A percentile compares a stretch with the other conserved stretches of the same genome.
Evolutionary conservation across 1,140 invertebrate species (phyloP).

Genomic region (Euschistus heros): DNA sequence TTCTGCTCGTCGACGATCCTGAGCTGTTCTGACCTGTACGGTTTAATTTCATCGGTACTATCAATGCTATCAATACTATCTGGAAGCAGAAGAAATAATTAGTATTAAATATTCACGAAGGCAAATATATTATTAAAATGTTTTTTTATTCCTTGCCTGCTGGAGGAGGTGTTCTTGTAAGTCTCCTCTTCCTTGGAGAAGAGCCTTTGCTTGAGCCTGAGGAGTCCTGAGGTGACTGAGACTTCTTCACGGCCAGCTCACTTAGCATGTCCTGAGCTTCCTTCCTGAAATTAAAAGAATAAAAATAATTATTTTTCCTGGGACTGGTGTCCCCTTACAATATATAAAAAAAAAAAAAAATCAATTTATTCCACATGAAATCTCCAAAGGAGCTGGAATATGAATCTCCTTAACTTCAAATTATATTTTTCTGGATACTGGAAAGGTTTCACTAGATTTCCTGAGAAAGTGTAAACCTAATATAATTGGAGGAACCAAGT

Average conservation of each 20-base stretch:
- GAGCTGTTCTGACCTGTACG: neutral
- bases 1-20: neutral
- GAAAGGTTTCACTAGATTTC: too few relatives aligned
- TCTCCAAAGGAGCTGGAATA: too few relatives aligned
- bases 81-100: constrained; percentile 13
- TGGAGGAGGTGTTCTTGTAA: constrained; percentile 33
- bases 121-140: too few relatives aligned
- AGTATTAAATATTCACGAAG: neutral
- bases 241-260: constrained; percentile 60
- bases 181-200: constrained; percentile 32
- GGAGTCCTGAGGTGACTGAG: constrained; percentile 47
- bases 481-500: too few relatives aligned
- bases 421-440: too few relatives aligned
- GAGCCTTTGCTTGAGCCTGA: constrained; percentile 39
- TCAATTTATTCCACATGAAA: too few relatives aligned
- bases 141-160: constrained; percentile 7
- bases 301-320: too few relatives aligned
- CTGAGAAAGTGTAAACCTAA: too few relatives aligned
- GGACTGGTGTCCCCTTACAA: too few relatives aligned
- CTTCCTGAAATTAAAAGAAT: constrained; percentile 44
- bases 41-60: neutral
- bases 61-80: constrained; percentile 18
- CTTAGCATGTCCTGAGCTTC: constrained; percentile 73
- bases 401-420: too few relatives aligned
- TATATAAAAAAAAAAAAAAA: too few relatives aligned